Evolutionary conservation across 2,797 vertebrate genomes (phyloP), one percentile per base, ranked within the genome.

Genomic region (Phyllotis vaccarum): DNA sequence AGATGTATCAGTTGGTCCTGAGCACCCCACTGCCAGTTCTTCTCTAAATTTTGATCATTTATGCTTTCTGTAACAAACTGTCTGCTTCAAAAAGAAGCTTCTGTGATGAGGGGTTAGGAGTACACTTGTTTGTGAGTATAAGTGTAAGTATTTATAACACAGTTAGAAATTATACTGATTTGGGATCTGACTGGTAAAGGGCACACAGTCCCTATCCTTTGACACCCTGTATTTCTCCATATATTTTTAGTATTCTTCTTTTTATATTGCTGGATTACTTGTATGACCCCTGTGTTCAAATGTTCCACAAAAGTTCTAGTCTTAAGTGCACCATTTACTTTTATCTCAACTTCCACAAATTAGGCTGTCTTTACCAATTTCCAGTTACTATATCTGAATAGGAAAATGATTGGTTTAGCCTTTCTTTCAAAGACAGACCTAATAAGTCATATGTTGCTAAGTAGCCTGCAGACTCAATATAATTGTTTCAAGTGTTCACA

Each of bases 261-360:
- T 60, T 91, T 91, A 29, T 89, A 22, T 34, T 87, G 43, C 22
- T 94, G 91, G 12, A 24, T 95, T 95, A 64, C 16, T 89, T 81
- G 14, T 68, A 62, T 68, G 40, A 46, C 4, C 58, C 34, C 58
- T 49, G 52, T 19, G 12, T 87, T 94, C 9, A 60, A 2, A 22
- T 56, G 9, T 4, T 31, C 34, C 52, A 81, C 37, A 43, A 90
- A 92, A 6, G 9, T 49, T 72, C 8, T 52, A 43, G 24, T n/a
- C 24, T 58, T 49, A 89, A 80, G 7, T 79, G 13, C n/a, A 5
- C 40, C 58, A 87, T 49, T 16, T 93, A 58, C 29, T 94, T 81
- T 22, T 92, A 87, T 76, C n/a, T 90, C 19, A 86, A 29, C 9
- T 3, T 22, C n/a, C 37, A 81, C 19, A 88, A 31, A 76, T 92